A percentile compares a stretch with the other conserved stretches of the same genome.
Evolutionary conservation across 2,113 vertebrate genomes (phyloP).

Genomic region (Ifrita kowaldi): DNA sequence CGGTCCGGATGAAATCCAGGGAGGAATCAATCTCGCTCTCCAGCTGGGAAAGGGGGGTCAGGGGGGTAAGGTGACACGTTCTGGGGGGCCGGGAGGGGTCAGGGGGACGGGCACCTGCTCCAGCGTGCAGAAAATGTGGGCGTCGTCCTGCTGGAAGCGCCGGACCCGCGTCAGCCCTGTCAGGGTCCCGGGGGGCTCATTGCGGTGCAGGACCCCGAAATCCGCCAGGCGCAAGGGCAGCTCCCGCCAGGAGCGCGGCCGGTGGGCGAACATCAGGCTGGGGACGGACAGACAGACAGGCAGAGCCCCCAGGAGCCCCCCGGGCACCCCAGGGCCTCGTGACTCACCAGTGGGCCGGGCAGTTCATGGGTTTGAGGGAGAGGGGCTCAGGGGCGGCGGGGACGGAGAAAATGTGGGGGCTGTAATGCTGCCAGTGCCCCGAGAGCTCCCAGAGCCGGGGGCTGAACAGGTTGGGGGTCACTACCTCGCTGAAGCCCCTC

Average conservation of each 20-base stretch:
- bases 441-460: slow-evolving; percentile 86
- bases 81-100: rapidly evolving
- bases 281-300: neutral
- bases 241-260: slow-evolving; percentile 89
- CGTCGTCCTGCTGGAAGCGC: slow-evolving; percentile 89
- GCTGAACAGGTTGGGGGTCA: slow-evolving; percentile 88
- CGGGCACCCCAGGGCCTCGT: neutral
- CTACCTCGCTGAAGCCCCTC: slow-evolving; percentile 87
- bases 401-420: slow-evolving; percentile 87
- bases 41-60: slow-evolving; percentile 66
- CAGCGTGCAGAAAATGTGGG: slow-evolving; percentile 88
- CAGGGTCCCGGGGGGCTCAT: slow-evolving; percentile 83
- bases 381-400: slow-evolving; percentile 69
- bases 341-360: slow-evolving; percentile 90
- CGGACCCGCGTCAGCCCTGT: slow-evolving; percentile 85
- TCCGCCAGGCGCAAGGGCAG: slow-evolving; percentile 89
- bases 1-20: slow-evolving; percentile 83
- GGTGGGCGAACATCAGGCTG: slow-evolving; percentile 91
- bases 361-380: slow-evolving; percentile 96
- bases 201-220: slow-evolving; percentile 89
- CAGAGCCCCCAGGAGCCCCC: neutral
- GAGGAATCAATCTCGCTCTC: slow-evolving; percentile 83
- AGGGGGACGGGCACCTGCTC: slow-evolving; percentile 76
- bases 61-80: rapidly evolving
- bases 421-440: slow-evolving; percentile 92